These are phyloP conservation scores for Sturnus vulgaris DNA, from an alignment of 2,113 vertebrate species.

Conservation along the genomic window DNA sequence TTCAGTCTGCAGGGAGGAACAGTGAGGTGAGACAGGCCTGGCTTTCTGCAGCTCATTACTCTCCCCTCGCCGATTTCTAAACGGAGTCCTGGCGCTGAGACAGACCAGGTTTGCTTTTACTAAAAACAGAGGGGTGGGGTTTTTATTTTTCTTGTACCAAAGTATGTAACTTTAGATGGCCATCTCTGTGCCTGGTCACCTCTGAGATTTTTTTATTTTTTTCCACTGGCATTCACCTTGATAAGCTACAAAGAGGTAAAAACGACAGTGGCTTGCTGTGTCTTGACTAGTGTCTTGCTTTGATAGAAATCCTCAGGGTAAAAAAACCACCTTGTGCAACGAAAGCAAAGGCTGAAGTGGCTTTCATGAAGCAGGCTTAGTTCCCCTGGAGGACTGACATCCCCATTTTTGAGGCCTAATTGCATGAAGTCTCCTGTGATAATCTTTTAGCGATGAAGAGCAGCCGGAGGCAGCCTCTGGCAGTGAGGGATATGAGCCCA, in stretches of 20 bases:
- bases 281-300: constrained; percentile 23
- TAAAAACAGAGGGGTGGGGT: constrained; percentile 5
- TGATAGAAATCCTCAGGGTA: constrained; percentile 44
- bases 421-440: neutral
- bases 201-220: neutral
- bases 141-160: neutral
- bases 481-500: neutral
- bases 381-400: constrained; percentile 19
- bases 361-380: constrained; percentile 38
- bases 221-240: constrained; percentile 19
- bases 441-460: constrained; percentile 6
- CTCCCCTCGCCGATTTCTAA: neutral
- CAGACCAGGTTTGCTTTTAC: constrained; percentile 28
- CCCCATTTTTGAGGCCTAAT: constrained; percentile 24
- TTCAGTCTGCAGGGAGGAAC: neutral
- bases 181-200: constrained; percentile 7
- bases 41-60: neutral
- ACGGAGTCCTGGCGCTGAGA: neutral
- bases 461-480: neutral
- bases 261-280: neutral
- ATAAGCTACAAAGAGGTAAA: constrained; percentile 20
- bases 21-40: neutral
- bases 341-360: neutral
- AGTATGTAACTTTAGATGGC: constrained; percentile 10
- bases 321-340: neutral